Evolutionary conservation across 2,113 vertebrate species (phyloP).

Genomic region (Phrynocephalus versicolor): DNA sequence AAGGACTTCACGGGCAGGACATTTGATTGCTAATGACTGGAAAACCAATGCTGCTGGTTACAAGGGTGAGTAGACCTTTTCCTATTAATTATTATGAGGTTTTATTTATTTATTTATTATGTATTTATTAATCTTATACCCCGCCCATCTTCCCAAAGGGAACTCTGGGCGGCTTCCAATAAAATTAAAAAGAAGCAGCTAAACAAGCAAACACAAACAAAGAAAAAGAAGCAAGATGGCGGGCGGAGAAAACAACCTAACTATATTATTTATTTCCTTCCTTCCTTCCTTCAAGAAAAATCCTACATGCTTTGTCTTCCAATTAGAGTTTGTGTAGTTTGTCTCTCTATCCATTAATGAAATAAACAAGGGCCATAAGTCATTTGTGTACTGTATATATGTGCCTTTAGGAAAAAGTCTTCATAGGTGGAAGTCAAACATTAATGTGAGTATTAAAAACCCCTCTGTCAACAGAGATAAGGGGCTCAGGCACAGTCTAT

Average conservation of each 20-base stretch:
- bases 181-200: no score
- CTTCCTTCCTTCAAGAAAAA: neutral
- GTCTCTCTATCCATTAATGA: slow-evolving; percentile 36
- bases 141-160: no score
- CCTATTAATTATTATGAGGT: slow-evolving; percentile 63
- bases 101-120: slow-evolving; percentile 15
- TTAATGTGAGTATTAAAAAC: no score
- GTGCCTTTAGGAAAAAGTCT: neutral
- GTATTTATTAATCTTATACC: no score
- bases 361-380: neutral
- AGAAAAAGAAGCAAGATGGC: no score
- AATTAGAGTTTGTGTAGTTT: slow-evolving; percentile 18
- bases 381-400: neutral
- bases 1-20: slow-evolving; percentile 94
- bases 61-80: slow-evolving; percentile 86
- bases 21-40: slow-evolving; percentile 98
- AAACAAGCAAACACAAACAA: no score
- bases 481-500: no score
- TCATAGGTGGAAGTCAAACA: neutral
- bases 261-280: no score
- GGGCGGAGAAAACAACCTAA: no score
- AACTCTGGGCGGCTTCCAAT: no score
- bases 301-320: neutral
- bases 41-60: slow-evolving; percentile 99
- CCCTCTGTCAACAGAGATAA: no score